Percentiles rank a stretch among this genome's conserved stretches.
These are phyloP conservation scores for Globodera rostochiensis DNA, from an alignment of 1,140 invertebrate genomes.

Conservation along the genomic window DNA sequence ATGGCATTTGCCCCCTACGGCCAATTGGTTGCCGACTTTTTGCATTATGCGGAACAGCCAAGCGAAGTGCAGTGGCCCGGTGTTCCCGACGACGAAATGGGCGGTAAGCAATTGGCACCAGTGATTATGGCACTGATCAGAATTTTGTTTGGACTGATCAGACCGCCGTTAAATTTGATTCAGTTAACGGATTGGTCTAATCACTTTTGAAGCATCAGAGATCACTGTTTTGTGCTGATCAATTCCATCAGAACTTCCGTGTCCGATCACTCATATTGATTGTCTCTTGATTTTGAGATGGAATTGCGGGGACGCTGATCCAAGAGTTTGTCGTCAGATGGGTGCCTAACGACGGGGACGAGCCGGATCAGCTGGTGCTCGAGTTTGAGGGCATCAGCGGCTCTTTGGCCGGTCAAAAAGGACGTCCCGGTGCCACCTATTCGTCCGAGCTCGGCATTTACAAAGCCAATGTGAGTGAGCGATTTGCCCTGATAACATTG, in stretches of 20 bases:
- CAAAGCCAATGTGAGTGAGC: conserved; percentile 47
- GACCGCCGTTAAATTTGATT: no score
- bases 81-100: not conserved
- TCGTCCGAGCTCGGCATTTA: conserved; percentile 46
- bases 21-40: conserved; percentile 35
- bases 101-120: not conserved
- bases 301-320: conserved; percentile 34
- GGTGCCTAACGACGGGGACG: conserved; percentile 16
- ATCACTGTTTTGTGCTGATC: not conserved
- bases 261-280: not conserved
- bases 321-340: conserved; percentile 50
- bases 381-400: conserved; percentile 46
- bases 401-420: conserved; percentile 53
- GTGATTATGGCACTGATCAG: not conserved
- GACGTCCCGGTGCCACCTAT: conserved; percentile 51
- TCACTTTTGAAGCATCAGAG: no score
- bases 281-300: conserved; percentile 15
- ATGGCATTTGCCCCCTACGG: conserved; percentile 39
- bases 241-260: not conserved
- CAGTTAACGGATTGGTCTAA: no score
- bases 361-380: conserved; percentile 24
- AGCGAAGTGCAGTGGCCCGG: conserved; percentile 17
- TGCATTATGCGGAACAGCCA: conserved; percentile 18
- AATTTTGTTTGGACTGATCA: no score
- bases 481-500: not conserved